Evolutionary conservation across 2,888 invertebrate species (phyloP).

Genomic region (Spatulosminthurus flaviceps): DNA sequence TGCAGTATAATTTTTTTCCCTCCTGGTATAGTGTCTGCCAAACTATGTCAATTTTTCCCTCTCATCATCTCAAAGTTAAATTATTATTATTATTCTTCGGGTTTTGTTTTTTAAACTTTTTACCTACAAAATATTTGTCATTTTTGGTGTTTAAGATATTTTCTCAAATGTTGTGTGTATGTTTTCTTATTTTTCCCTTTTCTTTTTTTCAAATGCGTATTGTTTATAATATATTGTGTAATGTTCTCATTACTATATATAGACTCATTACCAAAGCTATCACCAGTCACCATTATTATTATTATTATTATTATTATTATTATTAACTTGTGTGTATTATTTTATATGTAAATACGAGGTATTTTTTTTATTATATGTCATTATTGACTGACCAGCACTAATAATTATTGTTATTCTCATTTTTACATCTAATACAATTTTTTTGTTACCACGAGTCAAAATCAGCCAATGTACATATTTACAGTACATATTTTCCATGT

Average conservation of each 20-base stretch:
- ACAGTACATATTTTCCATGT: no score
- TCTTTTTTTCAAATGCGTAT: no score
- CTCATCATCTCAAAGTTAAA: background rate
- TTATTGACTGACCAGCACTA: background rate
- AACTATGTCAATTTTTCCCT: background rate
- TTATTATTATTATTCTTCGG: no score
- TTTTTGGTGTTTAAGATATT: background rate
- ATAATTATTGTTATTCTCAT: background rate
- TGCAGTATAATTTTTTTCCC: constrained; percentile 16
- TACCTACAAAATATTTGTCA: constrained; percentile 19
- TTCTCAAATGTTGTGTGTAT: constrained; percentile 14
- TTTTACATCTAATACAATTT: background rate
- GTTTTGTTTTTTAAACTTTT: no score
- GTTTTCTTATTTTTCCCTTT: background rate
- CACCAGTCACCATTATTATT: constrained; percentile 28
- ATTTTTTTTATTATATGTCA: no score
- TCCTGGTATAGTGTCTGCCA: background rate
- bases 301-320: background rate
- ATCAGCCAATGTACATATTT: background rate
- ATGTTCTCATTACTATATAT: no score
- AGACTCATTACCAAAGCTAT: constrained; percentile 7
- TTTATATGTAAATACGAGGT: no score
- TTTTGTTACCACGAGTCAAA: no score
- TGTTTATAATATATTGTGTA: no score
- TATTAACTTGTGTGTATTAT: background rate